A percentile compares a stretch with the other conserved stretches of the same genome.
Conservation (phyloP, 1,140 invertebrate genomes). For the Drosophila funebris region DNA sequence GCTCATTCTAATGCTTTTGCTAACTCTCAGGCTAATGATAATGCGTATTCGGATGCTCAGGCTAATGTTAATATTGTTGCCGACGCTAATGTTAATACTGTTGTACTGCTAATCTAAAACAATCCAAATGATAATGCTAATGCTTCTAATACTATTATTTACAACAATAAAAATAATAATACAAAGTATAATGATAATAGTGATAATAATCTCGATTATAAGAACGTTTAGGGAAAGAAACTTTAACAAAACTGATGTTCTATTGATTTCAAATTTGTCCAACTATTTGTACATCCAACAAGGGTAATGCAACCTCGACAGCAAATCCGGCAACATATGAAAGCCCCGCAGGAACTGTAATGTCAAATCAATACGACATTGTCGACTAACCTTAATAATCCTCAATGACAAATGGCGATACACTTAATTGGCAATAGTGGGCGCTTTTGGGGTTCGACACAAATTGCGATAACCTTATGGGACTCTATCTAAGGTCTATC, state of each 20-base stretch:
- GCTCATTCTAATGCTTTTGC: too few species aligned
- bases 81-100: neutral
- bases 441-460: neutral
- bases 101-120: too few species aligned
- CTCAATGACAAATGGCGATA: constrained; percentile 66
- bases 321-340: neutral
- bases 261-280: constrained; percentile 51
- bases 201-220: neutral
- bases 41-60: too few species aligned
- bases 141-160: too few species aligned
- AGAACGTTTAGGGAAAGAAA: neutral
- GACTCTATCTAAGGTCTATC: constrained; percentile 43
- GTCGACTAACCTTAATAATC: constrained; percentile 55
- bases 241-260: neutral
- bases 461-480: constrained; percentile 35
- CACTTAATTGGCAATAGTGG: constrained; percentile 46
- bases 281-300: neutral
- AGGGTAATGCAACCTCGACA: neutral
- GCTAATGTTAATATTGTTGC: neutral
- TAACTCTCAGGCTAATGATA: neutral
- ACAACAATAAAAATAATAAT: neutral
- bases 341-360: constrained; percentile 25
- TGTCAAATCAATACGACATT: constrained; percentile 60
- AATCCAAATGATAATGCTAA: neutral
- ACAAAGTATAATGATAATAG: neutral